A percentile compares a stretch with the other conserved stretches of the same genome.
phyloP scores from a whole-genome alignment of 2,797 vertebrate species.

The Enteromius paludinosus region DNA sequence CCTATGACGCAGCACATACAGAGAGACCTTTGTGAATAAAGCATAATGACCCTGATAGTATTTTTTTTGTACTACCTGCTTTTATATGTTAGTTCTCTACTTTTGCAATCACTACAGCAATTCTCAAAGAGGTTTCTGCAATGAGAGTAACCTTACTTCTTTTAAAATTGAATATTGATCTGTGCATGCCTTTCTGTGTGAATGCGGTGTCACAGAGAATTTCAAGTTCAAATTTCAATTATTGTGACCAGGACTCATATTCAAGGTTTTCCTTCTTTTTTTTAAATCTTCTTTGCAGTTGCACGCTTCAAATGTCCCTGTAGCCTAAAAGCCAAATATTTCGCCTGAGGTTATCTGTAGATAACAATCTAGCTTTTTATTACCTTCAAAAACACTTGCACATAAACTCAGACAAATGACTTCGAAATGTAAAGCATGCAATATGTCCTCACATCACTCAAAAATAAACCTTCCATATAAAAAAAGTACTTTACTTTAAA shows the following conservation, averaged over 20 bases:
- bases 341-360: not conserved
- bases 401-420: not conserved
- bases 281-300: not conserved
- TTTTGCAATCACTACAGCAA: slow-evolving; percentile 8
- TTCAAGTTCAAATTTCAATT: slow-evolving; percentile 35
- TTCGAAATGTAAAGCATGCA: slow-evolving; percentile 19
- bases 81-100: not conserved
- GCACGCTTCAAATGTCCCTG: not conserved
- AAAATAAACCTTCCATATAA: not conserved
- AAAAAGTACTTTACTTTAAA: slow-evolving; percentile 12
- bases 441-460: not conserved
- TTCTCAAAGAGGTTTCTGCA: slow-evolving; percentile 27
- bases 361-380: not conserved
- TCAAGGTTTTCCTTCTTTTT: not conserved
- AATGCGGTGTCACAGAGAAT: slow-evolving; percentile 24
- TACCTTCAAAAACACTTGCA: not conserved
- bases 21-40: slow-evolving; percentile 10
- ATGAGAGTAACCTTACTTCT: slow-evolving; percentile 13
- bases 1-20: not conserved
- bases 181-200: slow-evolving; percentile 1
- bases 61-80: not conserved
- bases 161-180: slow-evolving; percentile 49
- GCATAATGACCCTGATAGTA: not conserved
- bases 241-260: slow-evolving; percentile 13
- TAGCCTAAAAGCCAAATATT: not conserved